Evolutionary conservation across 2,888 invertebrate genomes (phyloP).

Genomic region (Embidobia sp.): DNA sequence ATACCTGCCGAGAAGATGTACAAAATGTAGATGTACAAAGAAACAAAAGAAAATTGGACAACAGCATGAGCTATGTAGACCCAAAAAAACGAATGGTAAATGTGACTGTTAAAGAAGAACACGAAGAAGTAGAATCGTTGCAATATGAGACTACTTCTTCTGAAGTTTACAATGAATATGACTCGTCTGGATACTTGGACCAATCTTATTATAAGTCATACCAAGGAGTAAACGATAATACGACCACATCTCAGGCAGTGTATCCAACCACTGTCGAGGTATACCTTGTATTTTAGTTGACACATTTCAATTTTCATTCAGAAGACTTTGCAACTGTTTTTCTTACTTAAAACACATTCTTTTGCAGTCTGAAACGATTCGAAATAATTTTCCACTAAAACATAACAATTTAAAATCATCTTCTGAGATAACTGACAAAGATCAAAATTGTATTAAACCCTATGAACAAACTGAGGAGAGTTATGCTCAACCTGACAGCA

Average conservation of each 20-base stretch:
- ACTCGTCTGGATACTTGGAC: slow-evolving; percentile 42
- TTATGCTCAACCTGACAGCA: slow-evolving; percentile 15
- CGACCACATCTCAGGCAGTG: too few relatives aligned
- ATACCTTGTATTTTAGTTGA: too few relatives aligned
- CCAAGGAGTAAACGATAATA: slow-evolving; percentile 4
- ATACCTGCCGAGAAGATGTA: slow-evolving; percentile 7
- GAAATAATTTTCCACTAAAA: slow-evolving; percentile 12
- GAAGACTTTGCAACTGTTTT: too few relatives aligned
- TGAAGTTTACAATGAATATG: slow-evolving; percentile 39
- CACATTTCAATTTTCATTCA: too few relatives aligned
- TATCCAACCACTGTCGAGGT: too few relatives aligned
- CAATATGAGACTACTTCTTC: too few relatives aligned
- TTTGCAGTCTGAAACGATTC: slow-evolving; percentile 5
- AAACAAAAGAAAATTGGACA: slow-evolving; percentile 35
- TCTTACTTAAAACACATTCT: background rate
- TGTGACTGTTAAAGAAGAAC: slow-evolving; percentile 32
- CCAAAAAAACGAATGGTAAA: slow-evolving; percentile 5
- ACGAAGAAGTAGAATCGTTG: slow-evolving; percentile 15
- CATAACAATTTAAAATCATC: background rate
- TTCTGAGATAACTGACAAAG: background rate
- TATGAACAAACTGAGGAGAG: slow-evolving; percentile 5
- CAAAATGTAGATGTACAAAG: slow-evolving; percentile 10
- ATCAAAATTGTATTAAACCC: background rate
- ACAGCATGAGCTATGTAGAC: slow-evolving; percentile 11
- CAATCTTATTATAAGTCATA: slow-evolving; percentile 46